Base-by-base conservation (phyloP, 2,888 invertebrate species). In the Cosmia trapezina region DNA sequence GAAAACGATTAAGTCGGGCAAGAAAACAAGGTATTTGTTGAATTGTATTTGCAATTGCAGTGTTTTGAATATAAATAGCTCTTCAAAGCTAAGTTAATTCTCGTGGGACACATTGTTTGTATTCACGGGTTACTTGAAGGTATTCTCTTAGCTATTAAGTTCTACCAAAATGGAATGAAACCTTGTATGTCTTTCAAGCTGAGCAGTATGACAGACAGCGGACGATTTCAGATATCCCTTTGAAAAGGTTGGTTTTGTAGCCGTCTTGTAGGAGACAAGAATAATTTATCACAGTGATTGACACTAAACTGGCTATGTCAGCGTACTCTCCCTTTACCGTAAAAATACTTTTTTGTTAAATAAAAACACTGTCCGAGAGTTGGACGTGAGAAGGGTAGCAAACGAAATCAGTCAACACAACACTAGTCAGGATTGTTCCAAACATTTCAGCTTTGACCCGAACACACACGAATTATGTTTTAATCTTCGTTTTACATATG, bases 351-450 rank as follows among this genome's bases (percentile, higher is more conserved):
- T 80, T 80, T 67, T 63, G 69, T 49, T 45, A 65, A 74, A 74
- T 70, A 79, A 83, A 69, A 60, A 59, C 45, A 28, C 43, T 22
- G 51, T 56, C 47, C 49, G 54, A 66, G 62, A 70, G 51, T 62
- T 56, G 57, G 22, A 49, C 56, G 59, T 71, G 73, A 81, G 71
- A 60, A 68, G 74, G 72, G 86, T 78, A 65, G 53, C 70, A 70
- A 77, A 71, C 64, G 45, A 78, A 76, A 85, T 76, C 28, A 2
- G 82, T 76, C 85, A 79, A 72, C 70, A 79, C 84, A 84, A 72
- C 22, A 70, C 71, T 70, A 76, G 49, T 57, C 54, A 66, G 75
- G 59, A 86, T 86, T 84, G 84, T 86, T 84, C 59, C 22, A 51
- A 67, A 78, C 70, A 83, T 81, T 81, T 69, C 60, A 70, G 66